Evolutionary conservation across 2,888 invertebrate species (phyloP), one percentile per base, ranked within the genome.

Genomic region (Colostygia pectinataria): DNA sequence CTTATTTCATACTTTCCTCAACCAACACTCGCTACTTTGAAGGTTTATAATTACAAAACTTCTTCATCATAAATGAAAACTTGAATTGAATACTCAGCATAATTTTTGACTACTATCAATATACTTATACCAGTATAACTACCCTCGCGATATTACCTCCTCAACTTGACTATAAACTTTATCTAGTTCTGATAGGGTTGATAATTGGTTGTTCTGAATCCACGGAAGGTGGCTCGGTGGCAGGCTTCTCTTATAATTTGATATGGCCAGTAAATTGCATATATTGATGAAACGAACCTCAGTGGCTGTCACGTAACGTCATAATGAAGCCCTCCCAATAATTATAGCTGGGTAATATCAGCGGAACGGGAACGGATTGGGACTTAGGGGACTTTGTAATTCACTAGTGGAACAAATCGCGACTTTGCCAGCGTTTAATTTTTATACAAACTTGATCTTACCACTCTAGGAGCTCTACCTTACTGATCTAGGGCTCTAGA

Each of bases 271-370:
- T 67, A 78, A 79, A 80, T 80, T 80, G 75, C 79, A 74, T 63
- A 63, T 62, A 67, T 66, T 66, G 71, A 71, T 70, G 71, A 67
- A 67, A 64, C 63, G 65, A 63, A 67, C 67, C 68, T 69, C 72
- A 51, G 67, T 66, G 65, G 64, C 74, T 75, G 83, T 84, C 83
- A 85, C 83, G 83, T 85, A 84, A 78, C 76, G 57, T 79, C 74
- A 80, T 83, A 83, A 86, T 84, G 81, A 78, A 77, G 63, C 76
- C 79, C 72, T 71, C 72, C 68, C 68, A 79, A 80, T 85, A 86
- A 86, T 85, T 85, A 83, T 66, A 69, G 65, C 58, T 66, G 55
- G 68, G 73, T 77, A 80, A 81, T 78, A 77, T 77, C 70, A n/a
- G n/a, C 69, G 71, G 65, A 59, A 51, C 63, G 63, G 68, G 53